Conservation (phyloP, 2,797 vertebrate species). For the Myotis daubentonii region DNA sequence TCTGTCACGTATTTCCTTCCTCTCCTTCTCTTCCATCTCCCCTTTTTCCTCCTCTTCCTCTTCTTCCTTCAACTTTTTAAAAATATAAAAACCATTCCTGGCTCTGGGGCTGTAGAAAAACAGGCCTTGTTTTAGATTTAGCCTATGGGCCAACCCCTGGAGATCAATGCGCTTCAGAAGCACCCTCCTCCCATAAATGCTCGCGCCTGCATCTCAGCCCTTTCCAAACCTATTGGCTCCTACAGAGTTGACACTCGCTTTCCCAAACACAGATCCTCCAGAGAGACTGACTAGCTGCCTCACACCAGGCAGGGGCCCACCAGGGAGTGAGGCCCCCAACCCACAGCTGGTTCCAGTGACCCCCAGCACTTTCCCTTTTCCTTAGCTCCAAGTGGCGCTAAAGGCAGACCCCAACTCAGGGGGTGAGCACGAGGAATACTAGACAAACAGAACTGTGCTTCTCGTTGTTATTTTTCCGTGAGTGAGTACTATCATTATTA, state of each 20-base stretch:
- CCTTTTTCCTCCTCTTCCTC: not conserved
- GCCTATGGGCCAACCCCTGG: not conserved
- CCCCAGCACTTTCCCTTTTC: not conserved
- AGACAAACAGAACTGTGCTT: not conserved
- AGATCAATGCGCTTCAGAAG: not conserved
- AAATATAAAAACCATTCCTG: not conserved
- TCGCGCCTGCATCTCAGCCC: not conserved
- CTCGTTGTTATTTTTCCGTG: not conserved
- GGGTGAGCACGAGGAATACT: not conserved
- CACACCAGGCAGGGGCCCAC: rapidly evolving
- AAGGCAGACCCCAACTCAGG: not conserved
- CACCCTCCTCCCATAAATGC: not conserved
- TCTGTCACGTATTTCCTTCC: not conserved
- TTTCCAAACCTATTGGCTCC: not conserved
- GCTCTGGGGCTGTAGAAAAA: not conserved
- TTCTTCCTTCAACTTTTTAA: not conserved
- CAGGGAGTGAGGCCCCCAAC: not conserved
- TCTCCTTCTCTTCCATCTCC: not conserved
- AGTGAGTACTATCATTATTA: conserved; percentile 5
- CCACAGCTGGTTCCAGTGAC: not conserved
- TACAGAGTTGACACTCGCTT: not conserved
- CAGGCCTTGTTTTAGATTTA: not conserved
- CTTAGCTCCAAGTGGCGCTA: not conserved
- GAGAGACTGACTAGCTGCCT: not conserved
- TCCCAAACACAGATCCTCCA: not conserved